Conservation (phyloP, 2,113 vertebrate species). For the Tupaia chinensis region DNA sequence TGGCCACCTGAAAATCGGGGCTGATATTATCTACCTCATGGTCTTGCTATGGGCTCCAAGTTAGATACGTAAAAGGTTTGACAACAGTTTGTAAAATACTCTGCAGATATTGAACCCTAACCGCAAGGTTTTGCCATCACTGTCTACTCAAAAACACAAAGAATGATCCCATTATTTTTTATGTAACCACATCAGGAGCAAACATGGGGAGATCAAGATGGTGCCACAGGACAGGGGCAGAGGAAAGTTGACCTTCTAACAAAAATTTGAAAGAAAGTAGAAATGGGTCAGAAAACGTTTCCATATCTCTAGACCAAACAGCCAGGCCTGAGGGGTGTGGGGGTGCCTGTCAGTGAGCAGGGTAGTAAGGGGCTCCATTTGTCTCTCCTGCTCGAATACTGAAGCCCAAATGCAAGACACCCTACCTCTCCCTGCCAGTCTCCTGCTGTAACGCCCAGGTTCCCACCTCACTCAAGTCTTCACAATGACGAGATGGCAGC, state of each 20-base stretch:
- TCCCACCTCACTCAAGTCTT: not conserved
- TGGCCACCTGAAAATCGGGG: not conserved
- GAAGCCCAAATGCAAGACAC: not conserved
- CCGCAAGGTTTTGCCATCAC: not conserved
- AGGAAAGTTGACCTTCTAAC: too few species aligned
- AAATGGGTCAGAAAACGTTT: too few species aligned
- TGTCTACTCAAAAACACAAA: not conserved
- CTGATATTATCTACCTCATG: not conserved
- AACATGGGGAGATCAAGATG: not conserved
- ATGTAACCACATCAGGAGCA: not conserved
- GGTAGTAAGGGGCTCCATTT: not conserved
- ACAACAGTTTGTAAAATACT: not conserved
- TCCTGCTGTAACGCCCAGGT: not conserved
- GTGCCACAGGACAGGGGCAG: not conserved
- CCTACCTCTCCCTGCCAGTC: not conserved
- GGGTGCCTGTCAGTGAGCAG: rapidly evolving
- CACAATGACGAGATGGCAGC: not conserved
- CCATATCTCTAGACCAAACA: not conserved
- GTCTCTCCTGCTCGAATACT: not conserved
- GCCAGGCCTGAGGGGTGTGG: not conserved
- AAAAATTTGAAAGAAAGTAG: too few species aligned
- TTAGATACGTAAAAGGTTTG: not conserved
- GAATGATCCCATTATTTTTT: not conserved
- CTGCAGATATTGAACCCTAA: not conserved
- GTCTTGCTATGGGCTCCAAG: not conserved